Evolutionary conservation across 2,888 invertebrate species (phyloP).

Genomic region (Exocentrus adspersus): DNA sequence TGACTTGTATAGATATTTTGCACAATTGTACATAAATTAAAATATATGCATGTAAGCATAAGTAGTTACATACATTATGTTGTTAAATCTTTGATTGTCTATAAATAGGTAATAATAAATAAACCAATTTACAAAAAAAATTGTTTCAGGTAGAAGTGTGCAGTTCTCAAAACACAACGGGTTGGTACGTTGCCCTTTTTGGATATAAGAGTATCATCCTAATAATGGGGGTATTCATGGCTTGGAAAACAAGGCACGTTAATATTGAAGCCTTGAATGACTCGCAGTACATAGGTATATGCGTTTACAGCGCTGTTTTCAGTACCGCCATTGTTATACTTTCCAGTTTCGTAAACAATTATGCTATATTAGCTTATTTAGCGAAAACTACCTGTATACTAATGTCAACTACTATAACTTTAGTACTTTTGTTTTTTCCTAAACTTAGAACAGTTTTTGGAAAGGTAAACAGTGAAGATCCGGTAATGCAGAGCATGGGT

Average conservation of each 20-base stretch:
- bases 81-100: too few species aligned
- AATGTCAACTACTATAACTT: slow-evolving; percentile 85
- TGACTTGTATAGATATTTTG: too few species aligned
- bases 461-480: slow-evolving; percentile 75
- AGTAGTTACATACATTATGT: too few species aligned
- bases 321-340: slow-evolving; percentile 87
- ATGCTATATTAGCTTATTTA: slow-evolving; percentile 82
- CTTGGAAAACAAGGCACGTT: slow-evolving; percentile 93
- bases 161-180: slow-evolving; percentile 85
- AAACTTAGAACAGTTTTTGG: slow-evolving; percentile 81
- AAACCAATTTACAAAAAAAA: too few species aligned
- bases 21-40: too few species aligned
- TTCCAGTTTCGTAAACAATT: slow-evolving; percentile 87
- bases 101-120: too few species aligned
- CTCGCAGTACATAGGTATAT: slow-evolving; percentile 93
- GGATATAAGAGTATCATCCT: slow-evolving; percentile 90
- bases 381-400: slow-evolving; percentile 86
- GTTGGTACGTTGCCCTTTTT: slow-evolving; percentile 91
- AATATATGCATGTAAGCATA: too few species aligned
- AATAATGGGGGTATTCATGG: slow-evolving; percentile 93
- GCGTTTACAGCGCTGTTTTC: slow-evolving; percentile 91
- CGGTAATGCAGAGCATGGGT: slow-evolving; percentile 89
- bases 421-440: slow-evolving; percentile 87
- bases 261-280: slow-evolving; percentile 93
- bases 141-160: slow-evolving; percentile 84